phyloP scores from a whole-genome alignment of 92 coral and sea anemone species.

The Phymanthus crucifer region DNA sequence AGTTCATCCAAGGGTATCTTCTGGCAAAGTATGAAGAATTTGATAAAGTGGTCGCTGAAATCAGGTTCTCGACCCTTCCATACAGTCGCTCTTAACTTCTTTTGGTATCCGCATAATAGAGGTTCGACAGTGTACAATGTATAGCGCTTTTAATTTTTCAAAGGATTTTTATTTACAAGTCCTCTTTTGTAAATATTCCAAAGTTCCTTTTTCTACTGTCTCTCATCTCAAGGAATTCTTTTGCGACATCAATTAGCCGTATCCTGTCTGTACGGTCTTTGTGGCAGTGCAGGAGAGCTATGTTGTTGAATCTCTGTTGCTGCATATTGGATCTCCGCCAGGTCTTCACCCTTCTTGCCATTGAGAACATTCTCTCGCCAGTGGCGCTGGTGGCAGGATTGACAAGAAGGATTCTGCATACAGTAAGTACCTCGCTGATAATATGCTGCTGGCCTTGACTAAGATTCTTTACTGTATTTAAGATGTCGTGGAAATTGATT shows the following conservation, averaged over 20 bases:
- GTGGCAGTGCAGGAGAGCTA: conserved; percentile 52
- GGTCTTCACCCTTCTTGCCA: conserved; percentile 68
- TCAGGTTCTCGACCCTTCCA: too few relatives aligned
- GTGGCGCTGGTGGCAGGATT: conserved; percentile 71
- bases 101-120: neutral
- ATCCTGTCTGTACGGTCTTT: conserved; percentile 52
- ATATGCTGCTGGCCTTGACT: conserved; percentile 12
- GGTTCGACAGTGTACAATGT: neutral
- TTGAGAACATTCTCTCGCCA: conserved; percentile 67
- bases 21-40: too few relatives aligned
- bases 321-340: conserved; percentile 67
- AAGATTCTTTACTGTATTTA: conserved; percentile 25
- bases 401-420: conserved; percentile 58
- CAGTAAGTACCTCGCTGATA: conserved; percentile 13
- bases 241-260: conserved; percentile 49
- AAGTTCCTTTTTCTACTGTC: conserved; percentile 50
- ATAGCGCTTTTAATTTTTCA: neutral
- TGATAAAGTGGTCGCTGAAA: too few relatives aligned
- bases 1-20: too few relatives aligned
- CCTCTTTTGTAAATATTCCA: conserved; percentile 44
- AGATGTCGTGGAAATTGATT: conserved; percentile 25
- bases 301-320: conserved; percentile 60
- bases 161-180: neutral
- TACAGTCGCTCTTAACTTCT: too few relatives aligned
- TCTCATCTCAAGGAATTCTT: conserved; percentile 39